Conservation (phyloP, 1,140 invertebrate genomes). For the Drosophila kurseongensis region DNA sequence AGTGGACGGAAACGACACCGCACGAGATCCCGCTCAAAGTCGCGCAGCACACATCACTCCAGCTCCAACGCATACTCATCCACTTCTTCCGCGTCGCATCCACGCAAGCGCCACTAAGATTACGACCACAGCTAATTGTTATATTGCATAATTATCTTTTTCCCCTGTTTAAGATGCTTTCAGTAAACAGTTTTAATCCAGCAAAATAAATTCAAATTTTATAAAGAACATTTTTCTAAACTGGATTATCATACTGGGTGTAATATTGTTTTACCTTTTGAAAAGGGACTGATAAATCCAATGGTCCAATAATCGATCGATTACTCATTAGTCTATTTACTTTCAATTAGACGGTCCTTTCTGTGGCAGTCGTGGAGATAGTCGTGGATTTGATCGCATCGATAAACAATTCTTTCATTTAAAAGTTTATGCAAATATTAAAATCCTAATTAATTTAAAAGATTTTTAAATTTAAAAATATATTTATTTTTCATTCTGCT, state of each 20-base stretch:
- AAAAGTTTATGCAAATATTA: no score
- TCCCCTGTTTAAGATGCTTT: conserved; percentile 37
- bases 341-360: no score
- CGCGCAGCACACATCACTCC: conserved; percentile 65
- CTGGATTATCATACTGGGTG: neutral
- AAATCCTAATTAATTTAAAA: neutral
- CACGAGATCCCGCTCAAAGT: conserved; percentile 67
- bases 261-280: neutral
- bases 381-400: no score
- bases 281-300: conserved; percentile 50
- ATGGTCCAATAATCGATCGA: no score
- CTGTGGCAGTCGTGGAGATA: no score
- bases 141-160: conserved; percentile 34
- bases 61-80: conserved; percentile 48
- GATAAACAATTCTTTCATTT: neutral
- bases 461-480: neutral
- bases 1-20: conserved; percentile 33
- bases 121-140: conserved; percentile 24
- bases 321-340: no score
- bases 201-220: conserved; percentile 5
- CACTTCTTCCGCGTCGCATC: conserved; percentile 60
- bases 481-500: neutral
- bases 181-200: conserved; percentile 23
- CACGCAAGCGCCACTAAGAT: conserved; percentile 65
- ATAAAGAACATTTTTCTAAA: neutral